phyloP scores from a whole-genome alignment of 2,888 invertebrate species.

The Drosophila mulleri region DNA sequence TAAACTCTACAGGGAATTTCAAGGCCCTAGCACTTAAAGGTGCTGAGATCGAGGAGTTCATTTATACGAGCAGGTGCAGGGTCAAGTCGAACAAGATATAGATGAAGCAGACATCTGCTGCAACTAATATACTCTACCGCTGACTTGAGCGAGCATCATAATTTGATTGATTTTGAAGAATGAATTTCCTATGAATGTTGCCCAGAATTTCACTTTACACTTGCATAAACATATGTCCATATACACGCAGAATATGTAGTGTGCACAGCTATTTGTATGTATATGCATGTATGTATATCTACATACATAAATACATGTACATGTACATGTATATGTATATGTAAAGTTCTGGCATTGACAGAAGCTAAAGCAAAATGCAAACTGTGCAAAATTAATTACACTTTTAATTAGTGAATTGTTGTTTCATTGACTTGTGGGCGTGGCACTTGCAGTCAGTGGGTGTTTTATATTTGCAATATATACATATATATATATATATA shows the following conservation, averaged over 20 bases:
- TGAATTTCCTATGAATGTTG: neutral
- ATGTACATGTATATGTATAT: neutral
- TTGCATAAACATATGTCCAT: neutral
- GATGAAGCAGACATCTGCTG: too few relatives aligned
- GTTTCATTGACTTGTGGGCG: constrained; percentile 24
- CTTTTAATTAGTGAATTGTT: constrained; percentile 49
- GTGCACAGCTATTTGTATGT: neutral
- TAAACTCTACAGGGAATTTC: too few relatives aligned
- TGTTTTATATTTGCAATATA: constrained; percentile 4
- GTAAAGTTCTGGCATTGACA: constrained; percentile 15
- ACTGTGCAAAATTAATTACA: constrained; percentile 56
- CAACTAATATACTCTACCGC: neutral
- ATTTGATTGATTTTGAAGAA: constrained; percentile 4
- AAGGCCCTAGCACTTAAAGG: too few relatives aligned
- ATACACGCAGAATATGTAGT: neutral
- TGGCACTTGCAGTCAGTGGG: neutral
- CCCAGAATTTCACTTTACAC: neutral
- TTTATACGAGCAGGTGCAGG: too few relatives aligned
- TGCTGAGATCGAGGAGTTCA: too few relatives aligned
- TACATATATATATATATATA: constrained; percentile 9
- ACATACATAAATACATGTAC: neutral
- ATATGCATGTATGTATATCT: too few relatives aligned
- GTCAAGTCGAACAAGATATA: too few relatives aligned
- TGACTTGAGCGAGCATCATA: neutral
- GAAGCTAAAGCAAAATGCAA: constrained; percentile 28